Percentiles rank a stretch among this genome's conserved stretches.
These are phyloP conservation scores for Pachliopta kotzebuea DNA, from an alignment of 2,888 invertebrate genomes.

Conservation along the genomic window DNA sequence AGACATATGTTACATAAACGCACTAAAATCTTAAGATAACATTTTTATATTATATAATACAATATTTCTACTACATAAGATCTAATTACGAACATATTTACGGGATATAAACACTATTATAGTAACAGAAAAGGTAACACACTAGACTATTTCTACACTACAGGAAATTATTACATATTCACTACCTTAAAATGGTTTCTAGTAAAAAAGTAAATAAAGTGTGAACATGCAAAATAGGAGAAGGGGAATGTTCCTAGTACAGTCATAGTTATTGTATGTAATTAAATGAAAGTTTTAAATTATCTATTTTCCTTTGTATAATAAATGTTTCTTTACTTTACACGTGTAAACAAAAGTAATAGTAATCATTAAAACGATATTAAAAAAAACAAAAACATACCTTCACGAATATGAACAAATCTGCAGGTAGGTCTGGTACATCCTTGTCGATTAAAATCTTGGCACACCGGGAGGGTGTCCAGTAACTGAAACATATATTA, in stretches of 20 bases:
- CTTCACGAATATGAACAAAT: conserved; percentile 98
- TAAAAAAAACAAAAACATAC: conserved; percentile 79
- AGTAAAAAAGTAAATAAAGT: conserved; percentile 21
- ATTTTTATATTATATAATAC: conserved; percentile 2
- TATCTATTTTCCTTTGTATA: background rate
- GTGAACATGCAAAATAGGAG: conserved; percentile 25
- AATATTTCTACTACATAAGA: conserved; percentile 18
- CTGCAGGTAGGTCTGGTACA: conserved; percentile 98
- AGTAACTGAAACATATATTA: conserved; percentile 92
- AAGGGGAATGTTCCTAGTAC: conserved; percentile 16
- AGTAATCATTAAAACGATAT: background rate
- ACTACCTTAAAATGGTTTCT: conserved; percentile 1
- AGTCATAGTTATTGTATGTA: conserved; percentile 1
- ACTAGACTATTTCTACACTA: conserved; percentile 23
- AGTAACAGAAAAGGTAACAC: conserved; percentile 31
- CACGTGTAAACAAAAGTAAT: background rate
- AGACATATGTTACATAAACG: background rate
- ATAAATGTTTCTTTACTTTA: conserved; percentile 12
- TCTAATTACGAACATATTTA: conserved; percentile 25
- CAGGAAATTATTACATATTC: background rate
- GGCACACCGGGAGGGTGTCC: conserved; percentile 99
- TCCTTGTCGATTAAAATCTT: conserved; percentile 99
- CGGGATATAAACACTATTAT: conserved; percentile 6
- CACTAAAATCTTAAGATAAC: background rate
- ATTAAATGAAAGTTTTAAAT: background rate